Base-by-base conservation (phyloP, 2,888 invertebrate genomes). In the Amphipoea oculea region DNA sequence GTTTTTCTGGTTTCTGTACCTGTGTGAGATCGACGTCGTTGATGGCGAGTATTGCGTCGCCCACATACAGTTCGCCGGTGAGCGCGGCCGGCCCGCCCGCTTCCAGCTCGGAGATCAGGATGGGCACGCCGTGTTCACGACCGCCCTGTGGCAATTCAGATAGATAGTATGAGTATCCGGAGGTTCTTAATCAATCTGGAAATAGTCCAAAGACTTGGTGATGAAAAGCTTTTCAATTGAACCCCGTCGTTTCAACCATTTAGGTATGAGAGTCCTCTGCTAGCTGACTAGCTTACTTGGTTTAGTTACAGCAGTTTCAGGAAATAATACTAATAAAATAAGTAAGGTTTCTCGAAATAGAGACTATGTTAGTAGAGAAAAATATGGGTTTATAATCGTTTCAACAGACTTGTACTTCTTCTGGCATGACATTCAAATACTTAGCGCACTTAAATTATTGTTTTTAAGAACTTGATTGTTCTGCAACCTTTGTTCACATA, bases 71-170 rank as follows among this genome's bases (percentile, higher is more conserved):
- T 82, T 98, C 97, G 62, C 98, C 97, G 79, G 98, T 98, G 85
- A 98, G 95, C 82, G 98, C 98, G 67, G 98, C 98, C 78, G 98
- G 98, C 84, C 98, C 98, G 88, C 98, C 98, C 79, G 97, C 97
- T 92, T 98, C 98, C 92, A 99, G 97, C 95, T 99, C 99, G 0
- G 98, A 98, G 91, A 99, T 98, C 82, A 99, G 95, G 87, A 99
- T 98, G 0, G 99, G 99, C 63, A 99, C 98, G 29, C 98, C 98
- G 95, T 99, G 99, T 92, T 99, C 99, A 84, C 98, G 97, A 1
- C 99, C 99, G 76, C 99, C 98, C 98, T 98, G 92, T 11, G 90
- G 29, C 17, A 5, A 57, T 29, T 2, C 4, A 60, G 29, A 23
- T 23, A 14, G 14, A 51, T 5, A 70, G 2, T 17, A 40, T 36